Conservation (phyloP, 2,113 vertebrate species). For the Elaphurus davidianus region DNA sequence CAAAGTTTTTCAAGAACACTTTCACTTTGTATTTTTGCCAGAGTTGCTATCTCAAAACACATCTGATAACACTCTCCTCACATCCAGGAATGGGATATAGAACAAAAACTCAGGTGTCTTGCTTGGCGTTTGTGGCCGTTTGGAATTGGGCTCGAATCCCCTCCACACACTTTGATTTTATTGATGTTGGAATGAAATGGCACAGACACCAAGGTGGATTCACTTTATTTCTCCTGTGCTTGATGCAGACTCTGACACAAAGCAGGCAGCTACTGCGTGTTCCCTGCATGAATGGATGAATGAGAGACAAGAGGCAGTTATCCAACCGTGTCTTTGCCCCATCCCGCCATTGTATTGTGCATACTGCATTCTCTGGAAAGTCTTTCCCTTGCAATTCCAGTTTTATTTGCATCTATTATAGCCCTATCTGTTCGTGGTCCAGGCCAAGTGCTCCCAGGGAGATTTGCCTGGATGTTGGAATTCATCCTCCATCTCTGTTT, state of each 20-base stretch:
- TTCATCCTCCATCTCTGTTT: not conserved
- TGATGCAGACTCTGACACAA: not conserved
- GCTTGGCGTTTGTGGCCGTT: not conserved
- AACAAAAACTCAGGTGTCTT: not conserved
- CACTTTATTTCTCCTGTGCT: not conserved
- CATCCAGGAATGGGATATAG: not conserved
- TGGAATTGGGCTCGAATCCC: not conserved
- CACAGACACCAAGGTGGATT: not conserved
- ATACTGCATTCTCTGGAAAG: not conserved
- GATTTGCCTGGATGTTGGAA: not conserved
- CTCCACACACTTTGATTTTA: not conserved
- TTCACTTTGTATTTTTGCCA: not conserved
- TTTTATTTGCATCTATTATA: not conserved
- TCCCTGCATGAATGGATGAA: not conserved
- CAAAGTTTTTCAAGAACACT: not conserved
- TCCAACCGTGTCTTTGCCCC: not conserved
- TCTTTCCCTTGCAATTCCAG: not conserved
- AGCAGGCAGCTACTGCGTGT: rapidly evolving
- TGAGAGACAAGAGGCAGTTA: not conserved
- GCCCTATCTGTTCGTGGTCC: not conserved
- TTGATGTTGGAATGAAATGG: not conserved
- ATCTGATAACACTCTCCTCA: not conserved
- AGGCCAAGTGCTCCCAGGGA: not conserved
- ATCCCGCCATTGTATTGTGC: not conserved
- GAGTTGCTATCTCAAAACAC: not conserved